Percentiles rank a stretch among this genome's conserved stretches.
phyloP scores from a whole-genome alignment of 2,113 vertebrate species.

The Desmodus rotundus region DNA sequence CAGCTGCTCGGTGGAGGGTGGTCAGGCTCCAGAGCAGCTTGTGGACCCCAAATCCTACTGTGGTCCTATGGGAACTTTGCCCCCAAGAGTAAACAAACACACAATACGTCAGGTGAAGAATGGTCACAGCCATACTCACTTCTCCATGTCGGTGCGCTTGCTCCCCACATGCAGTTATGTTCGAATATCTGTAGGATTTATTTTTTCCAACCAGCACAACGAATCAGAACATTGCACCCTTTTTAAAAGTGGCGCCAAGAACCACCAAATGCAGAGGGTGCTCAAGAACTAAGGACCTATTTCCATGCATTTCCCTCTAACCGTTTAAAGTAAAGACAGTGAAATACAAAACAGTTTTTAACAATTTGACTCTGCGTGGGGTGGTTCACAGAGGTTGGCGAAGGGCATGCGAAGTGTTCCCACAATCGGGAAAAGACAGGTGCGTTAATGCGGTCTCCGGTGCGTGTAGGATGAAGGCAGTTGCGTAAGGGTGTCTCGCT shows the following conservation, averaged over 20 bases:
- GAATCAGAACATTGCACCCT: neutral
- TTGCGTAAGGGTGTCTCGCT: neutral
- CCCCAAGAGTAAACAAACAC: rapidly evolving
- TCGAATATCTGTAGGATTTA: rapidly evolving
- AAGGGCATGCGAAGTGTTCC: rapidly evolving
- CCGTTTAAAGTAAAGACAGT: neutral
- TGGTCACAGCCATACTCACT: too few species aligned
- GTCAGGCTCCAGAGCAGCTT: neutral
- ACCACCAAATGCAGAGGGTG: rapidly evolving
- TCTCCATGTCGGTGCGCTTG: neutral
- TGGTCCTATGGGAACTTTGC: too few species aligned
- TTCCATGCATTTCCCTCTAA: rapidly evolving
- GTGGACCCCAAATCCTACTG: rapidly evolving
- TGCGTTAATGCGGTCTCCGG: neutral
- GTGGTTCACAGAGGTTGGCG: neutral
- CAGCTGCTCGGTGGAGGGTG: too few species aligned
- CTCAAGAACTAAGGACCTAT: rapidly evolving
- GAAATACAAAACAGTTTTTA: neutral
- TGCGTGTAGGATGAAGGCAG: neutral
- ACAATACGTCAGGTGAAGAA: rapidly evolving
- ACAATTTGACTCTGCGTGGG: neutral
- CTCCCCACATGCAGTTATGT: rapidly evolving
- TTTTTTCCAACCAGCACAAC: neutral
- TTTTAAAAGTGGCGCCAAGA: neutral
- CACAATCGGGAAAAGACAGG: neutral